Evolutionary conservation across 1,140 invertebrate genomes (phyloP).

Genomic region (Babylonia areolata): DNA sequence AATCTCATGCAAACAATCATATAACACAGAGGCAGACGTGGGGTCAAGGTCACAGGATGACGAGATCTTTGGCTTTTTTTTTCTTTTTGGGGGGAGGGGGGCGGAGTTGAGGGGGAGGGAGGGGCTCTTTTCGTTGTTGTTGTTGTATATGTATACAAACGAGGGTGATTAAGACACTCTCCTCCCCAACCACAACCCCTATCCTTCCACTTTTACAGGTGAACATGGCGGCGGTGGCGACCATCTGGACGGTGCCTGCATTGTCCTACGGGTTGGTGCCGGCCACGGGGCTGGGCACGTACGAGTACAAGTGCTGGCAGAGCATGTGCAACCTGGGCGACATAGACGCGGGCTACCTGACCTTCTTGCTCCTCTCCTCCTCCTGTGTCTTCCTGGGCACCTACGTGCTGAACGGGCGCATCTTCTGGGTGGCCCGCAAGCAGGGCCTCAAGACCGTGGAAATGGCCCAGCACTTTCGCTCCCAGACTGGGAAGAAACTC

Average conservation of each 20-base stretch:
- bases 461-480: background rate
- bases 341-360: background rate
- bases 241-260: background rate
- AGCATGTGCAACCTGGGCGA: conserved; percentile 24
- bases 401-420: conserved; percentile 9
- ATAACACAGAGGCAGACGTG: no score
- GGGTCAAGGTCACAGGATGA: no score
- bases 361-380: conserved; percentile 1
- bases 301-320: conserved; percentile 29
- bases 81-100: no score
- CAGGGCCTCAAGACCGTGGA: background rate
- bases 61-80: no score
- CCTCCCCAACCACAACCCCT: no score
- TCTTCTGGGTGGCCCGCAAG: conserved; percentile 8
- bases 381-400: conserved; percentile 17
- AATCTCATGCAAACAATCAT: no score
- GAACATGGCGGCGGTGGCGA: background rate
- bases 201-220: background rate
- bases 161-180: no score
- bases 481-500: background rate
- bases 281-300: background rate
- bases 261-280: background rate
- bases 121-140: no score
- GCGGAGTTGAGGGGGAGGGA: no score
- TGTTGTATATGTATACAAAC: no score